Percentiles rank a stretch among this genome's conserved stretches.
Conservation (phyloP, 2,888 invertebrate genomes). For the Caenorhabditis auriculariae region DNA sequence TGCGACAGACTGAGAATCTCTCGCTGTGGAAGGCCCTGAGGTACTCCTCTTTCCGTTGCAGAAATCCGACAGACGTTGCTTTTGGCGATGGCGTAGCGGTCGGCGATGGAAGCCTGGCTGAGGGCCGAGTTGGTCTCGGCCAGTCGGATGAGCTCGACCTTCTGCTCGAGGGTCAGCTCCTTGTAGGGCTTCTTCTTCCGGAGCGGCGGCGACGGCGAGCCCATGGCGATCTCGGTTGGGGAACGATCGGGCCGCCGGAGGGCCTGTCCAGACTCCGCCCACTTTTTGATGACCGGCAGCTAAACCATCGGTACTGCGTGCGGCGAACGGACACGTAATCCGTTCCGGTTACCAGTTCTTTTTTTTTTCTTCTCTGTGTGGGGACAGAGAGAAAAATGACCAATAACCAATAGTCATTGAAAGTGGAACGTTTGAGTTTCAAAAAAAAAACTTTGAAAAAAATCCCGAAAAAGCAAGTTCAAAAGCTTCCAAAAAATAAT, state of each 20-base stretch:
- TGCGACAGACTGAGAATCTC: slow-evolving; percentile 49
- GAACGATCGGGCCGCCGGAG: slow-evolving; percentile 4
- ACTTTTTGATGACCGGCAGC: slow-evolving; percentile 3
- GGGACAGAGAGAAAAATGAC: no score
- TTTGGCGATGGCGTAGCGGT: slow-evolving; percentile 57
- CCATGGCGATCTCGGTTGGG: not conserved
- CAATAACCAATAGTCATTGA: no score
- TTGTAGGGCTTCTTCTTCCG: slow-evolving; percentile 61
- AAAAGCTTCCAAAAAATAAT: no score
- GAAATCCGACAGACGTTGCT: slow-evolving; percentile 59
- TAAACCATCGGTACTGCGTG: no score
- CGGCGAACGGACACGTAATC: no score
- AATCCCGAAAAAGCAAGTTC: no score
- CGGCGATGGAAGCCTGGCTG: slow-evolving; percentile 56
- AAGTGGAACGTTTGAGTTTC: no score
- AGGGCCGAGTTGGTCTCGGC: slow-evolving; percentile 54
- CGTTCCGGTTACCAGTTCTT: no score
- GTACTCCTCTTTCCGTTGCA: slow-evolving; percentile 56
- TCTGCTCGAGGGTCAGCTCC: slow-evolving; percentile 57
- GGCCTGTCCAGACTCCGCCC: slow-evolving; percentile 9
- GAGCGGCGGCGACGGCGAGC: slow-evolving; percentile 12
- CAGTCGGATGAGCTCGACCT: slow-evolving; percentile 54
- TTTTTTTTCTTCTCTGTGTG: no score
- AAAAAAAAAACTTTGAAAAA: no score
- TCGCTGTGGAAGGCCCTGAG: slow-evolving; percentile 43